Base-by-base conservation (phyloP, 1,140 invertebrate species). In the Drosophila albomicans region DNA sequence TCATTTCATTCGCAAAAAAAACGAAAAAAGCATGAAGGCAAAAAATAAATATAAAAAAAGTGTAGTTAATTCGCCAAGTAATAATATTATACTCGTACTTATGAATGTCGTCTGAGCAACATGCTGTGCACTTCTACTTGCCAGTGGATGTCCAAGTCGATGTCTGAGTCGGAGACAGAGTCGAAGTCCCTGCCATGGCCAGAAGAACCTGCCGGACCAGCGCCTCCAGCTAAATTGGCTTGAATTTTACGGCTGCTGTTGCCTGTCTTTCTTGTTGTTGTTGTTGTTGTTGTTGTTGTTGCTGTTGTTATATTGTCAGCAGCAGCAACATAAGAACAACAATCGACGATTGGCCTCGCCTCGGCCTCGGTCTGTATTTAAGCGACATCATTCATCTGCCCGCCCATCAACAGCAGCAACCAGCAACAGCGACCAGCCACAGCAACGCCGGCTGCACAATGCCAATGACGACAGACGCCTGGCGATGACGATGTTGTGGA, bases 31-130 rank as follows among this genome's bases (percentile, higher is more conserved):
- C 25, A 49, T 45, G 20, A 43, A 45, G 41, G 41, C 5, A 3
- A 54, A 38, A 43, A 56, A 52, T 13, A 46, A 62, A 59, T 57
- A 56, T 65, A 46, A n/a, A 59, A 38, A 68, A 66, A 70, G 70
- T 75, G 66, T 75, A 85, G 88, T 91, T 91, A 91, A 91, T 91
- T 91, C 84, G 78, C 88, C 75, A 82, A 91, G 89, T 91, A 91
- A 91, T 91, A 81, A 84, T 87, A 91, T 91, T 87, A 91, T 75
- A 86, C 81, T 82, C 82, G 81, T 82, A 78, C 87, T 81, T 75
- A 79, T 87, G 72, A 88, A 87, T 87, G 84, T 87, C 75, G 76
- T 67, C 72, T 58, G 68, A 75, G 76, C 70, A 81, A 84, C 84
- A 89, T 87, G 84, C 84, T 88, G 85, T 82, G 85, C 69, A 78